Evolutionary conservation across 1,140 invertebrate species (phyloP).

Genomic region (Pseudomyrmex flavicornis): DNA sequence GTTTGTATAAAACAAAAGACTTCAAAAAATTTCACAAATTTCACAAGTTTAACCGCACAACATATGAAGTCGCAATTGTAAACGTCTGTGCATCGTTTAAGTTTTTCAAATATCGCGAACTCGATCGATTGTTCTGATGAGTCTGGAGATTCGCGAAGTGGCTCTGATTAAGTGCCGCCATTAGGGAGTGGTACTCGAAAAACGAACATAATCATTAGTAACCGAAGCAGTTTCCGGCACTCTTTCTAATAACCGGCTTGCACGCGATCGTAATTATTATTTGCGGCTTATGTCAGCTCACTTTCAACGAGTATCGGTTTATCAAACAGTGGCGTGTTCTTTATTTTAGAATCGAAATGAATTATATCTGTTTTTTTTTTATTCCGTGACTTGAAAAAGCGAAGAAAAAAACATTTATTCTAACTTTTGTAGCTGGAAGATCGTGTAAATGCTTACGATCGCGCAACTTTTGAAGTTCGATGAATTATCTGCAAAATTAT

Average conservation of each 20-base stretch:
- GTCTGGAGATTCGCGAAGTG: slow-evolving; percentile 64
- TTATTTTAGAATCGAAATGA: neutral
- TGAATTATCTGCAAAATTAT: no score
- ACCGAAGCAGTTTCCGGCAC: slow-evolving; percentile 74
- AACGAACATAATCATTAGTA: slow-evolving; percentile 78
- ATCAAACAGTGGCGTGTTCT: slow-evolving; percentile 10
- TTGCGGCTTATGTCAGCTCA: slow-evolving; percentile 62
- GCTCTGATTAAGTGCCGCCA: slow-evolving; percentile 74
- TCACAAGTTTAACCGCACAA: neutral
- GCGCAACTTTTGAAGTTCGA: no score
- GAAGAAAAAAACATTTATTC: no score
- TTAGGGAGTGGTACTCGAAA: slow-evolving; percentile 74
- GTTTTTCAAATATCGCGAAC: neutral
- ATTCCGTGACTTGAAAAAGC: no score
- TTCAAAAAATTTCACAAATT: neutral
- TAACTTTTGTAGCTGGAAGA: no score
- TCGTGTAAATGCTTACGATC: no score
- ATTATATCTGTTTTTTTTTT: neutral
- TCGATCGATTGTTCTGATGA: slow-evolving; percentile 29
- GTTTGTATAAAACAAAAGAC: slow-evolving; percentile 1
- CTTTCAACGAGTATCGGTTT: slow-evolving; percentile 48
- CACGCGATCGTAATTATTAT: slow-evolving; percentile 80
- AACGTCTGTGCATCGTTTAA: slow-evolving; percentile 15
- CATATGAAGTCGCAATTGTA: neutral
- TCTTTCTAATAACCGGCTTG: slow-evolving; percentile 74